Percentiles rank a stretch among this genome's conserved stretches.
Evolutionary conservation across 2,113 vertebrate genomes (phyloP).

Genomic region (Vulpes ferrilata): DNA sequence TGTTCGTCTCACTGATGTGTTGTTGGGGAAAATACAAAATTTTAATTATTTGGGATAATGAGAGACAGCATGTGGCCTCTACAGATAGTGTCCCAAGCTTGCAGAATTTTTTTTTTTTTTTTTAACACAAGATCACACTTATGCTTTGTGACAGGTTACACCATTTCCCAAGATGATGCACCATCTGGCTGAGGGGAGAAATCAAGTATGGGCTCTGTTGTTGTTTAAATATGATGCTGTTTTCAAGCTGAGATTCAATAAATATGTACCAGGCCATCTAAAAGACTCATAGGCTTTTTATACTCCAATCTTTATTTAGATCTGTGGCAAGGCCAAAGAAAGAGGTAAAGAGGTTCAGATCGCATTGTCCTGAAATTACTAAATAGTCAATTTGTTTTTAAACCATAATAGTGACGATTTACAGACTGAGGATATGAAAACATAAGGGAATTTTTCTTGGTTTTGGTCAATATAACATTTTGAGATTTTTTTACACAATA

Average conservation of each 20-base stretch:
- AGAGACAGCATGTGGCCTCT: neutral
- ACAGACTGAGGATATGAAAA: neutral
- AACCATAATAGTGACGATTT: neutral
- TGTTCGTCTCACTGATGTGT: neutral
- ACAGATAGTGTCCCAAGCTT: neutral
- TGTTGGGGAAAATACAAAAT: neutral
- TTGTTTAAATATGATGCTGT: constrained; percentile 70
- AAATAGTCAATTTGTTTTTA: constrained; percentile 16
- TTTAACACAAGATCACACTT: constrained; percentile 68
- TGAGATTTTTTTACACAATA: neutral
- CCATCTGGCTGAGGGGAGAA: constrained; percentile 78
- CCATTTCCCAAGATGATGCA: constrained; percentile 67
- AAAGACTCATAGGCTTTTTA: neutral
- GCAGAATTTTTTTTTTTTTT: neutral
- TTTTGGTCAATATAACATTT: neutral
- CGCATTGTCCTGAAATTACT: neutral
- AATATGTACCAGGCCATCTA: constrained; percentile 17
- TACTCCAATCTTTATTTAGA: constrained; percentile 20
- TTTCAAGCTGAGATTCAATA: constrained; percentile 80
- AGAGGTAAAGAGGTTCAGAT: neutral
- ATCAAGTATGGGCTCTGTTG: constrained; percentile 71
- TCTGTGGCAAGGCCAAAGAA: neutral
- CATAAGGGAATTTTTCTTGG: neutral
- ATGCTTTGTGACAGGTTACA: constrained; percentile 79
- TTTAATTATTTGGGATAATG: constrained; percentile 66